Conservation (phyloP, 2,113 vertebrate genomes). For the Sardina pilchardus region DNA sequence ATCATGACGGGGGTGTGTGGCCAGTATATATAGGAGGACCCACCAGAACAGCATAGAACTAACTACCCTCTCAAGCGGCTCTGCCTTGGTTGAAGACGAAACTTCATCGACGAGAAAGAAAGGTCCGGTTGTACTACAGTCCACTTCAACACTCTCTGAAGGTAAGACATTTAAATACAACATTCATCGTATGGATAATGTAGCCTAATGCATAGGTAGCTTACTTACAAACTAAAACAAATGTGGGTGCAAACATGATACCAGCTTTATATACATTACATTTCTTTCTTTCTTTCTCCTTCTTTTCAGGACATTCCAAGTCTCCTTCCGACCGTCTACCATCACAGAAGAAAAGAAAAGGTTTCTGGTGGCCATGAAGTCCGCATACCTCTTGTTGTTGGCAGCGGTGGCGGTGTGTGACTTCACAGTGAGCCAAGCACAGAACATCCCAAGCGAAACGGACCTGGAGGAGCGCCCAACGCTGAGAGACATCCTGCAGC, state of each 20-base stretch:
- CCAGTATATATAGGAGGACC: conserved; percentile 70
- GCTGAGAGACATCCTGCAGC: conserved; percentile 73
- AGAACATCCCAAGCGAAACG: conserved; percentile 60
- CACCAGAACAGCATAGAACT: not conserved
- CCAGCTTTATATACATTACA: not conserved
- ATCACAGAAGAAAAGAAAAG: not conserved
- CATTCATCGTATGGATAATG: no score
- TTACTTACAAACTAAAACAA: not conserved
- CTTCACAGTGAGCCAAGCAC: conserved; percentile 61
- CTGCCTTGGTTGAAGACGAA: not conserved
- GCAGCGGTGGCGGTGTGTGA: conserved; percentile 68
- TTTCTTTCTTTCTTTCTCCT: not conserved
- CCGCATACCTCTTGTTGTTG: conserved; percentile 69
- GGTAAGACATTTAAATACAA: not conserved
- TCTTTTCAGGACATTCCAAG: not conserved
- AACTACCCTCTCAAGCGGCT: not conserved
- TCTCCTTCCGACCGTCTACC: not conserved
- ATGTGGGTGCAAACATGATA: not conserved
- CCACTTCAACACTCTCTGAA: not conserved
- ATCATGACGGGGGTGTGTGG: conserved; percentile 69
- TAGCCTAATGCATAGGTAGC: not conserved
- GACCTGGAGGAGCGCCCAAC: conserved; percentile 58
- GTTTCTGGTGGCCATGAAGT: conserved; percentile 69
- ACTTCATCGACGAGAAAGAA: not conserved
- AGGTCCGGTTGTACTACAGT: not conserved